Percentiles rank a stretch among this genome's conserved stretches.
Conservation (phyloP, 92 coral and sea anemone species). For the Umimayanthus kanabou region DNA sequence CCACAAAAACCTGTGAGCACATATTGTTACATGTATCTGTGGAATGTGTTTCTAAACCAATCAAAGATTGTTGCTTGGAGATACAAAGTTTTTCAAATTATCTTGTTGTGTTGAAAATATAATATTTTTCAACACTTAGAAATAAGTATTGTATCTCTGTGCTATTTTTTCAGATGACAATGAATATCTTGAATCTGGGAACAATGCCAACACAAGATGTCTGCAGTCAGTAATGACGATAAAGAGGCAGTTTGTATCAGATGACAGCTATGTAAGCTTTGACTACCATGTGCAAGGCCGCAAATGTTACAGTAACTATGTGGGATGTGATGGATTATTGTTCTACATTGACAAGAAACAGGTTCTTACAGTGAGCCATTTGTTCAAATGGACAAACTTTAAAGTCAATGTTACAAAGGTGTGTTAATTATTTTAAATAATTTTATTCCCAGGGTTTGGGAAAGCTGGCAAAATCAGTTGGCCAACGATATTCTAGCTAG, state of each 20-base stretch:
- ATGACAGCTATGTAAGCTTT: constrained; percentile 58
- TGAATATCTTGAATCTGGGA: constrained; percentile 74
- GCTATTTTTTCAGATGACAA: constrained; percentile 52
- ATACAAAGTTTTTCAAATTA: no score
- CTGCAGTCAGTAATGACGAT: constrained; percentile 59
- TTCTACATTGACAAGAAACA: constrained; percentile 64
- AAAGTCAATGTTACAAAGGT: constrained; percentile 59
- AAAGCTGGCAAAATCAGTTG: no score
- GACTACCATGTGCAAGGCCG: constrained; percentile 76
- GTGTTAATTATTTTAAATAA: not conserved
- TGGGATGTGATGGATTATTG: constrained; percentile 84
- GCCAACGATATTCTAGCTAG: no score
- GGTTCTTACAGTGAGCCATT: constrained; percentile 42
- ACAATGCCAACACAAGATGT: constrained; percentile 68
- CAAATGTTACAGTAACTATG: constrained; percentile 52
- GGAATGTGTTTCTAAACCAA: no score
- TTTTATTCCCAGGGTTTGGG: not conserved
- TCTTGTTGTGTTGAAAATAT: no score
- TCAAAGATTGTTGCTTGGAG: no score
- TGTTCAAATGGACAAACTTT: constrained; percentile 59
- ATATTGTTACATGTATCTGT: no score
- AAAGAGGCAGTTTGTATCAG: constrained; percentile 62
- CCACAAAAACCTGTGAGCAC: no score
- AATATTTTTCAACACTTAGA: no score
- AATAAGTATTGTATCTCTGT: not conserved